Evolutionary conservation across 2,888 invertebrate genomes (phyloP), one percentile per base, ranked within the genome.

Genomic region (Plebejus argus): DNA sequence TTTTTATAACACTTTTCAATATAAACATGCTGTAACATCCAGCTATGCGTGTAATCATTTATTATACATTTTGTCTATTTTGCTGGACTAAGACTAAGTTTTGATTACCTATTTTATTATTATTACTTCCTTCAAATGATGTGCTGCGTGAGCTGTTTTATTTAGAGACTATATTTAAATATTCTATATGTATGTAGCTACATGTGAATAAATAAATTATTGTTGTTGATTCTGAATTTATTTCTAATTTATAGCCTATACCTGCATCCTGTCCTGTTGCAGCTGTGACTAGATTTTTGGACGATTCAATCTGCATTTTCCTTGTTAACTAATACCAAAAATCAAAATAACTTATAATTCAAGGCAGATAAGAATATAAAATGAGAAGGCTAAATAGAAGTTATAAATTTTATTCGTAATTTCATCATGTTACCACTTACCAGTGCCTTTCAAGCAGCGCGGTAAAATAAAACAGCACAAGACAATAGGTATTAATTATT

Each of bases 191-290:
- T 87, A 85, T 82, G 83, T 89, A 88, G 84, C 83, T 88, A 83
- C 87, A 88, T 91, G 90, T 91, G 90, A 89, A 90, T 83, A 86
- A 82, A 81, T 92, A 93, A 92, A 92, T 88, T 91, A 94, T 92
- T 93, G 93, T 94, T 93, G 93, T 93, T 93, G 92, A 89, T 89
- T 82, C 81, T 80, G 78, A 78, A 79, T 23, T 78, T 79, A 72
- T 80, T 79, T 78, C 35, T 75, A 76, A 77, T 7, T 33, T 70
- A 39, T 39, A 49, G 49, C 61, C 33, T 33, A 70, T 33, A 58
- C 56, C 39, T 45, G 3, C 45, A 45, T 45, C 10, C 45, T 45
- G 8, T 58, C 53, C 53, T 53, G 18, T 58, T 18, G 56, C 18
- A 58, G 20, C 8, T 58, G 3, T 20, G 20, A 3, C 3, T 58